Conservation (phyloP, 35 echinoderm and acorn worm genomes). For the Stichopus chloronotus region DNA sequence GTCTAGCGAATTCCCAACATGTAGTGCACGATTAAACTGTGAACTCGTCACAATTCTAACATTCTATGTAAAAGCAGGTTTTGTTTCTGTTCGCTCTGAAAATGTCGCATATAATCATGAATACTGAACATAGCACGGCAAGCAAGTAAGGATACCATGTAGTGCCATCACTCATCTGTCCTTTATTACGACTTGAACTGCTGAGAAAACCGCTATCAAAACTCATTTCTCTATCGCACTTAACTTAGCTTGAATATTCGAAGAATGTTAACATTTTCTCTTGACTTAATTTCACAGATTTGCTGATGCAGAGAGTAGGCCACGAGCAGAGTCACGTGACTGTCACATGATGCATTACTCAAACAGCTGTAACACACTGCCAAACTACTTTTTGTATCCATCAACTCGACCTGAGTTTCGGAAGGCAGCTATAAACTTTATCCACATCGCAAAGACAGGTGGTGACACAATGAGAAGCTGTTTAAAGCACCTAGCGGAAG, state of each 20-base stretch:
- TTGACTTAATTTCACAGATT: neutral
- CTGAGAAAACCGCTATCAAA: too few species aligned
- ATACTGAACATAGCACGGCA: neutral
- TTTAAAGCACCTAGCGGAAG: neutral
- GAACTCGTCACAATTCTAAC: too few species aligned
- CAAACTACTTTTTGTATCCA: slow-evolving; percentile 31
- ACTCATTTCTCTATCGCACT: too few species aligned
- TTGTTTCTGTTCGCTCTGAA: too few species aligned
- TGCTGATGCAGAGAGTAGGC: neutral
- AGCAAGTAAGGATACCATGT: neutral
- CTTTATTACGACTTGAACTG: too few species aligned
- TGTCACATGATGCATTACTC: slow-evolving; percentile 24
- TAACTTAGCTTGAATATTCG: too few species aligned
- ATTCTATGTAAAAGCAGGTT: too few species aligned
- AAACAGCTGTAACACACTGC: slow-evolving; percentile 35
- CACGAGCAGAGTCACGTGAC: neutral
- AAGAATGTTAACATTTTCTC: neutral
- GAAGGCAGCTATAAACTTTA: neutral
- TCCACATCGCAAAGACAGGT: slow-evolving; percentile 37
- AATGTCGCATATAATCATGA: neutral
- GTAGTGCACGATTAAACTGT: too few species aligned
- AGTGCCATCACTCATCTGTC: neutral
- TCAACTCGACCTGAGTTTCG: neutral
- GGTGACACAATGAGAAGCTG: slow-evolving; percentile 38
- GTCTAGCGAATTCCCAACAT: too few species aligned